Base-by-base conservation (phyloP, 2,888 invertebrate genomes). In the Drosophila fungiperda region DNA sequence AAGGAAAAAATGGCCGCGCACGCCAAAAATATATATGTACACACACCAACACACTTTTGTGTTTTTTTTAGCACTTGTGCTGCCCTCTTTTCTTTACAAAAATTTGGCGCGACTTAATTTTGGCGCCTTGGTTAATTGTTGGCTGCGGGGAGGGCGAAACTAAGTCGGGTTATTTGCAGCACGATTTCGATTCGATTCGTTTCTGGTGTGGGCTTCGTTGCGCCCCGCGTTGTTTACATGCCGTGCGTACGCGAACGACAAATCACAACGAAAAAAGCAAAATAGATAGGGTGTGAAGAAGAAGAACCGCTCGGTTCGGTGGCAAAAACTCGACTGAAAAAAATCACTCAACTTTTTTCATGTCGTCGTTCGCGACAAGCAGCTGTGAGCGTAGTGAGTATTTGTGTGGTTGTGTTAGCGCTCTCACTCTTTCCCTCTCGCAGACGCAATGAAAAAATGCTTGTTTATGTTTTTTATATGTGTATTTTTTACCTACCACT, bases 251-350 rank as follows among this genome's bases (percentile, higher is more conserved):
- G 76, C 81, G 86, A 81, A 77, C 69, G 82, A 63, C 67, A 80
- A 78, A 73, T 80, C 68, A 73, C 81, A 73, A 75, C 74, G 75
- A 59, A 73, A 78, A 85, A 66, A 42, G 69, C 77, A 73, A 83
- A 83, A 70, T 64, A 77, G 76, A 79, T 77, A 15, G 72, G 78
- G 74, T 71, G 60, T 48, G 67, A 77, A 81, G 68, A 78, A 60
- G 76, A 80, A 68, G 71, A 72, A 73, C 76, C 71, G 76, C 90
- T 91, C 91, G 84, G 86, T 79, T 84, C 82, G 91, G 85, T 90
- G 91, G 92, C 92, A 92, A 92, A 93, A 93, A 93, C 91, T 92
- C 89, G 90, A 93, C 92, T 93, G 92, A 93, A 93, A 93, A 93
- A 93, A 92, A 90, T 83, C 79, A 89, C 80, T 83, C 79, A 77